Conservation (phyloP, 2,113 vertebrate genomes). For the Rostratula benghalensis region DNA sequence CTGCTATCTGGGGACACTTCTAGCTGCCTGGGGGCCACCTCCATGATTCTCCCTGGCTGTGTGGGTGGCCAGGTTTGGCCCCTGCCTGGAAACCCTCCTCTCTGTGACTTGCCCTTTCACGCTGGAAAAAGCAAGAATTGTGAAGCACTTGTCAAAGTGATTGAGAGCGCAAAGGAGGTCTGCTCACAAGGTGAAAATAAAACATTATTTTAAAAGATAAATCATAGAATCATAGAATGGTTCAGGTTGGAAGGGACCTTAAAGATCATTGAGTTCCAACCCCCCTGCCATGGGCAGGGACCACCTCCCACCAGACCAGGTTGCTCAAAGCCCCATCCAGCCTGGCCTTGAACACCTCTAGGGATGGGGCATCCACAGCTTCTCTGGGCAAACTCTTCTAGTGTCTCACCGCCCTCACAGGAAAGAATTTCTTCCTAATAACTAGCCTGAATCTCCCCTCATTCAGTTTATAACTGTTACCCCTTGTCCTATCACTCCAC, state of each 20-base stretch:
- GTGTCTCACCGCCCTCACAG: not conserved
- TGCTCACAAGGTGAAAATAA: not conserved
- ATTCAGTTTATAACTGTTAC: not conserved
- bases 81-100: not conserved
- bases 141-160: not conserved
- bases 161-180: not conserved
- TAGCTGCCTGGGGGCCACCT: not conserved
- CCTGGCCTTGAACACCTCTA: not conserved
- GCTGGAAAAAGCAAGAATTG: not conserved
- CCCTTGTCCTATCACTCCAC: not conserved
- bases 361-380: not conserved
- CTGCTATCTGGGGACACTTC: not conserved
- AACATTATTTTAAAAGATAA: not conserved
- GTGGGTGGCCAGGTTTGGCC: not conserved
- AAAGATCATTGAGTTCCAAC: not conserved
- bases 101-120: not conserved
- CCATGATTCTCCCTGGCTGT: rapidly evolving
- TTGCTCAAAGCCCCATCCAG: not conserved
- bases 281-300: not conserved
- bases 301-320: not conserved
- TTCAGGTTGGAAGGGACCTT: not conserved
- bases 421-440: not conserved
- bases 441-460: not conserved
- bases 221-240: not conserved
- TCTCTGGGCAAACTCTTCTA: not conserved